Evolutionary conservation across 2,888 invertebrate species (phyloP).

Genomic region (Yponomeuta cagnagella): DNA sequence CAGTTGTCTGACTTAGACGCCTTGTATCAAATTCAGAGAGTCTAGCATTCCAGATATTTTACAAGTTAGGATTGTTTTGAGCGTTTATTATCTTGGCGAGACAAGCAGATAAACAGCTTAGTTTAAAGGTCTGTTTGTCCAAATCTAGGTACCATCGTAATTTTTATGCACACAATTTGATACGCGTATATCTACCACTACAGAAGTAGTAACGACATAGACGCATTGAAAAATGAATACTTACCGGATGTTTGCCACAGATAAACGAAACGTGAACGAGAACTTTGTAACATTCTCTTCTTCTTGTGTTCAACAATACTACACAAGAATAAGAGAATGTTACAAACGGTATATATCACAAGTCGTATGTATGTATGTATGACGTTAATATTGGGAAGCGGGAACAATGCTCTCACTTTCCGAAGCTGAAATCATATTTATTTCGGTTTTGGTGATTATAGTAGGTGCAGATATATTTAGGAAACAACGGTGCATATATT

Average conservation of each 20-base stretch:
- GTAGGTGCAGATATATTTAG: too few species aligned
- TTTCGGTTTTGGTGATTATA: too few species aligned
- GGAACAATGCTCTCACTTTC: too few species aligned
- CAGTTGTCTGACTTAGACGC: background rate
- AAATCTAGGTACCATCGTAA: background rate
- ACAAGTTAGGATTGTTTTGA: background rate
- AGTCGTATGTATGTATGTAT: too few species aligned
- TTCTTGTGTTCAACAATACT: background rate
- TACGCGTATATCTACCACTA: slow-evolving; percentile 28
- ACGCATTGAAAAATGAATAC: slow-evolving; percentile 47
- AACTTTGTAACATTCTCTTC: slow-evolving; percentile 23
- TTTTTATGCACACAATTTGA: slow-evolving; percentile 29
- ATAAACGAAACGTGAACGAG: slow-evolving; percentile 59
- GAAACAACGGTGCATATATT: too few species aligned
- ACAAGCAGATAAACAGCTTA: background rate
- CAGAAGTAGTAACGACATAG: slow-evolving; percentile 38
- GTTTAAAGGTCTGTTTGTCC: background rate
- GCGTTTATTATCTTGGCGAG: background rate
- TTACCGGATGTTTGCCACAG: slow-evolving; percentile 60
- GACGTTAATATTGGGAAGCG: too few species aligned
- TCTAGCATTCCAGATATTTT: background rate
- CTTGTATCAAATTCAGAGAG: background rate
- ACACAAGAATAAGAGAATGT: background rate
- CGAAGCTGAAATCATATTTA: too few species aligned
- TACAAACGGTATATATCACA: background rate